Evolutionary conservation across 2,888 invertebrate genomes (phyloP).

Genomic region (Nomada flava): DNA sequence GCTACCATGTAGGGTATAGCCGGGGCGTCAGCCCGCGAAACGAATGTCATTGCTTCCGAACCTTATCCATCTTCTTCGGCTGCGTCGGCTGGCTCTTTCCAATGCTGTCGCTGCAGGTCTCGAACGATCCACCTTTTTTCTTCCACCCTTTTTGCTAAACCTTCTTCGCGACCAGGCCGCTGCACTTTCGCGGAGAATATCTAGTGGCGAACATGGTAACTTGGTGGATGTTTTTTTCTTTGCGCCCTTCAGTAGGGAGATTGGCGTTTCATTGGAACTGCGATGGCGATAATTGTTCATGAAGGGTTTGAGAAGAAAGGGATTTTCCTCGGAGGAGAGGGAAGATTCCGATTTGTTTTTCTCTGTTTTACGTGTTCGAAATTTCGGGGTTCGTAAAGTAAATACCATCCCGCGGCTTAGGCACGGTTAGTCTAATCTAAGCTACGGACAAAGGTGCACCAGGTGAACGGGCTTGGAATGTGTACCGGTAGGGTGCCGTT

Average conservation of each 20-base stretch:
- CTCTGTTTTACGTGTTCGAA: no score
- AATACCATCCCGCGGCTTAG: background rate
- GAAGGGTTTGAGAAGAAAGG: no score
- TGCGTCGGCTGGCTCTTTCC: constrained; percentile 14
- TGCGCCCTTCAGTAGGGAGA: background rate
- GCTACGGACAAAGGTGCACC: background rate
- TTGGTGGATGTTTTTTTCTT: background rate
- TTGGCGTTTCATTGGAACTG: background rate
- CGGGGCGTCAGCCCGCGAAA: constrained; percentile 75
- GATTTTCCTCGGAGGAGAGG: background rate
- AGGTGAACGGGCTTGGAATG: constrained; percentile 36
- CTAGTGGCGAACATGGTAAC: constrained; percentile 27
- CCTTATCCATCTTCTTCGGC: constrained; percentile 66
- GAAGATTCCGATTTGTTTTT: background rate
- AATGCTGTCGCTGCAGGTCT: background rate
- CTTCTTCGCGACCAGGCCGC: constrained; percentile 12
- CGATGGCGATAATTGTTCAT: no score
- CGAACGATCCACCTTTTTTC: background rate
- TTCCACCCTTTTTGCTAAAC: constrained; percentile 21
- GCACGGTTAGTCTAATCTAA: constrained; percentile 28
- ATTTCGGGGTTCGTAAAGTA: background rate
- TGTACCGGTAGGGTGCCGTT: constrained; percentile 43
- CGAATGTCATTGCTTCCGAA: constrained; percentile 70
- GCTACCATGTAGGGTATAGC: constrained; percentile 76
- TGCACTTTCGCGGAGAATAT: background rate